Evolutionary conservation across 2,888 invertebrate species (phyloP).

Genomic region (Thera britannica): DNA sequence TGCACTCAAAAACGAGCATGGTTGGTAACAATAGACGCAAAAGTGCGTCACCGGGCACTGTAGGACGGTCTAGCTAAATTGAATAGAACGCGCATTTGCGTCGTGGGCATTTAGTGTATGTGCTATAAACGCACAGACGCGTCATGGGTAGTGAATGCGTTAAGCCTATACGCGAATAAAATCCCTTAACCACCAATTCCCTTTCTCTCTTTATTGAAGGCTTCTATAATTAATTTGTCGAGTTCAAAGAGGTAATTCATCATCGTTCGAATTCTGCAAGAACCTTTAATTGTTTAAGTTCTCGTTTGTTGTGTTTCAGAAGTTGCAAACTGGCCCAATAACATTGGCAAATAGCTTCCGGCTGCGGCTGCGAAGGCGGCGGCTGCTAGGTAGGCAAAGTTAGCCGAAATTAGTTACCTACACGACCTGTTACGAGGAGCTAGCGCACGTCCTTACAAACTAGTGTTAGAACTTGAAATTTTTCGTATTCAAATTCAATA

Average conservation of each 20-base stretch:
- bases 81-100: no score
- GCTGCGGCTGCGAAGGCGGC: background rate
- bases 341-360: slow-evolving; percentile 12
- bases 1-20: no score
- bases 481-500: no score
- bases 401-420: background rate
- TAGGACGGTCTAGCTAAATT: no score
- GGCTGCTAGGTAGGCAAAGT: slow-evolving; percentile 3
- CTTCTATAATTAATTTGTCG: slow-evolving; percentile 39
- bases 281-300: slow-evolving; percentile 51
- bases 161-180: no score
- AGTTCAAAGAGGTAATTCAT: slow-evolving; percentile 50
- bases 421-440: background rate
- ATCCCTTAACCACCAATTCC: slow-evolving; percentile 31
- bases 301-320: slow-evolving; percentile 49
- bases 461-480: background rate
- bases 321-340: slow-evolving; percentile 38
- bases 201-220: slow-evolving; percentile 36
- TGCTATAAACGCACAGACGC: no score
- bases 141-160: no score
- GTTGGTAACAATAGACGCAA: no score
- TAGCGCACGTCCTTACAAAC: background rate
- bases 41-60: no score
- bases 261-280: slow-evolving; percentile 47
- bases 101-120: no score